Conservation (phyloP, 2,888 invertebrate genomes). For the Xylota segnis region DNA sequence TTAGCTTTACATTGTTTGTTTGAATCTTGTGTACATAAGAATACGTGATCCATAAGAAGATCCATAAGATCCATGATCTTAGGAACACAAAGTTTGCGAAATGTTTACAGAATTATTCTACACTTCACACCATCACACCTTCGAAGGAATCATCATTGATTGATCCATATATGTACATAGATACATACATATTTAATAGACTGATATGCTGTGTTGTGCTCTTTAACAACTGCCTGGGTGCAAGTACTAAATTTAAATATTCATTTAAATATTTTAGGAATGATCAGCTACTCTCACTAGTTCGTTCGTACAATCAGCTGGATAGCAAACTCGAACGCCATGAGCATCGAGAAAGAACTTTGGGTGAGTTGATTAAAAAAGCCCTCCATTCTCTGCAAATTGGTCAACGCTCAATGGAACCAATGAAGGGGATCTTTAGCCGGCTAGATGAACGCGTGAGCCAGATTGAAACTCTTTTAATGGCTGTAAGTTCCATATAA, state of each 20-base stretch:
- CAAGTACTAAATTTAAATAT: not conserved
- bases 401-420: constrained; percentile 89
- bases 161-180: too few relatives aligned
- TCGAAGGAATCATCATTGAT: too few relatives aligned
- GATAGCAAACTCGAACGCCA: constrained; percentile 94
- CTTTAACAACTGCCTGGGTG: too few relatives aligned
- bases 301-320: constrained; percentile 91
- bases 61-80: too few relatives aligned
- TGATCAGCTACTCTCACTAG: constrained; percentile 91
- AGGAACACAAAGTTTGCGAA: too few relatives aligned
- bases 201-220: too few relatives aligned
- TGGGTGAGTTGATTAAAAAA: constrained; percentile 92
- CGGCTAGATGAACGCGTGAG: constrained; percentile 91
- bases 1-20: too few relatives aligned
- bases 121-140: too few relatives aligned
- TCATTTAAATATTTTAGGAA: constrained; percentile 37
- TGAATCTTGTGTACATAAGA: too few relatives aligned
- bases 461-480: constrained; percentile 90
- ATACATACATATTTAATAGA: too few relatives aligned
- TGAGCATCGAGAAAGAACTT: constrained; percentile 91
- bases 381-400: constrained; percentile 89
- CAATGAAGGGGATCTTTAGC: constrained; percentile 88
- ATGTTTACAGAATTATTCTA: too few relatives aligned
- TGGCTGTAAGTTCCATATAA: constrained; percentile 86
- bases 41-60: too few relatives aligned